Base-by-base conservation (phyloP, 2,888 invertebrate genomes). In the Ellobium chinense region DNA sequence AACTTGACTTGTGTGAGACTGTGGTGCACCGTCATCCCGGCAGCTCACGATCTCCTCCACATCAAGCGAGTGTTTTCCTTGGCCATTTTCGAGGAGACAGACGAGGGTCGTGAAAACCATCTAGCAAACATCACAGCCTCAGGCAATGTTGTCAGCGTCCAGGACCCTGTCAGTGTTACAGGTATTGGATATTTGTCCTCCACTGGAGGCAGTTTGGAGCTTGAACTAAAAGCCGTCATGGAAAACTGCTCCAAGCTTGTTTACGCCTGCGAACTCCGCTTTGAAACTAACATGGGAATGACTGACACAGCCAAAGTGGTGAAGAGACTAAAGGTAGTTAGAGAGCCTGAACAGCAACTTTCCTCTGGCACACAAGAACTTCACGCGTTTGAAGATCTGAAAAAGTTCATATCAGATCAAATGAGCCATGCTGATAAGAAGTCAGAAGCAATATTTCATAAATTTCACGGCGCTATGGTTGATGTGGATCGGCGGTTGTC, bases 1-100 rank as follows among this genome's bases (percentile, higher is more conserved):
- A 56, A 70, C 31, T 31, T 31, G 14, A n/a, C n/a, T n/a, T 70
- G 69, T 70, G 69, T 56, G n/a, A 70, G 29, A 5, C 29, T 70
- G 56, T 5, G 29, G 5, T 70, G 69, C 31, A 0, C 7, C 3
- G 31, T 54, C 18, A n/a, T n/a, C 5, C 31, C 21, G 1, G 34
- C 21, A n/a, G 1, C 31, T 9, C 14, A 46, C 5, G 21, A 70
- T 7, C n/a, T n/a, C 1, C 12, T 18, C 34, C 34, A 70, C 34
- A 70, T 70, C 31, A n/a, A 54, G 21, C 69, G 56, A 29, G 21
- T 72, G 9, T 27, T 60, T 21, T 72, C 72, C 5, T 36, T 72
- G 14, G 31, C 9, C 5, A 72, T 72, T 14, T 72, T 27, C 3
- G 72, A 72, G 18, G 37, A 60, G n/a, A 58, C 2, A 29, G 36